Evolutionary conservation across 1,140 invertebrate genomes (phyloP), one percentile per base, ranked within the genome.

Genomic region (Drosophila pseudoobscura): DNA sequence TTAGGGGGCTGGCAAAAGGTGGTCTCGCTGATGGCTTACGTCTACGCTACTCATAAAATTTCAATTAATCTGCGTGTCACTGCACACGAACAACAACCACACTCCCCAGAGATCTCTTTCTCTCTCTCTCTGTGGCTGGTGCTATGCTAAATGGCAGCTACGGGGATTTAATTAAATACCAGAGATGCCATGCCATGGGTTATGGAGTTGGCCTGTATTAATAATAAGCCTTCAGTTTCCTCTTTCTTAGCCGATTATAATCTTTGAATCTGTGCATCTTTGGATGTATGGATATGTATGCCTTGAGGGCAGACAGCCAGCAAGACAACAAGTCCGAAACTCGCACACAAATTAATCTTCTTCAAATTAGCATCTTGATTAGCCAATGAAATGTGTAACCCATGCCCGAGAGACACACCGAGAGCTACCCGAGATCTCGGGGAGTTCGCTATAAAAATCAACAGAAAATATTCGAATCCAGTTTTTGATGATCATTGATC

Each of bases 331-430:
- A 65, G 22, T 51, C 43, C 15, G 44, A 59, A 80, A 88, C 78
- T 88, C 71, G 75, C 63, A 70, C 64, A 83, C 79, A 69, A 88
- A 90, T 90, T 90, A 90, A 90, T 90, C 87, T 87, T 90, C 87
- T 83, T 87, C 87, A 90, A 90, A 90, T 90, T 90, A 90, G 87
- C 87, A 90, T 90, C 87, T 90, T 90, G 87, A 90, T 90, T 90
- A 89, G 75, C 83, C 83, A 88, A 88, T 88, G 83, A 88, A 88
- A 88, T 88, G 84, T 88, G 83, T 87, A 87, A 88, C 74, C 83
- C 82, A 78, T 69, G 62, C 80, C 73, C 52, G 43, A 57, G 71
- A 61, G 47, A 53, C 31, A 35, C 31, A 35, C 31, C 9, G 24
- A 26, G 24, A 26, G 31, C 35, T 39, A 39, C 11, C 35, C 35